Base-by-base conservation (phyloP, 2,888 invertebrate species). In the Marasmarcha lunaedactyla region DNA sequence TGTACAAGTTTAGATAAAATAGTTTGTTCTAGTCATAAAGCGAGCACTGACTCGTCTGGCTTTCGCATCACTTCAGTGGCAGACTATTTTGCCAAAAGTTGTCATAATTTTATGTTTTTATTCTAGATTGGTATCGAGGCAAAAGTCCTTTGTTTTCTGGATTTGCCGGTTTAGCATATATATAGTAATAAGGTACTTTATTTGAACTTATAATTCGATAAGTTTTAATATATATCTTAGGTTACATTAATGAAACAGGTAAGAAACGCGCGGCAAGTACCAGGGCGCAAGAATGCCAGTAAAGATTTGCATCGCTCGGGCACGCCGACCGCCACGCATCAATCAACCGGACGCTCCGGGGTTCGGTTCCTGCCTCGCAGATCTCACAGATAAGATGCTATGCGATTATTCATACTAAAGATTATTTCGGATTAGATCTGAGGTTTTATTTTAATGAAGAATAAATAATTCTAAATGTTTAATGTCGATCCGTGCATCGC, bases 311-410 rank as follows among this genome's bases (percentile, higher is more conserved):
- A 46, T 46, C 43, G 39, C 40, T 20, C 37, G 34, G 14, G 30
- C 44, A 46, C 51, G 55, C 57, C 66, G 65, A 27, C 37, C 36
- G 14, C 33, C 44, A 46, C 51, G 55, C 57, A 67, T 66, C 68
- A 63, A 61, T 65, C 68, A 67, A 55, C 40, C 45, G 46, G 47
- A 46, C 51, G 63, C 63, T 54, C 51, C 50, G 47, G 50, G 55
- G 65, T 56, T 54, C 55, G 49, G 51, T 47, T 46, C 58, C 52
- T 47, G 48, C 52, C 51, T 55, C 52, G 48, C 52, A 38, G 55
- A 57, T 55, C 54, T 45, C 30, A 40, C 42, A 46, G 59, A 59
- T 61, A 61, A 56, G 54, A 52, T 51, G 50, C 54, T 58, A 61
- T 63, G 55, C 59, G 60, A 57, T 56, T 58, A 57, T 55, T 53